phyloP scores from a whole-genome alignment of 2,113 vertebrate species.

The Aegotheles bennettii region DNA sequence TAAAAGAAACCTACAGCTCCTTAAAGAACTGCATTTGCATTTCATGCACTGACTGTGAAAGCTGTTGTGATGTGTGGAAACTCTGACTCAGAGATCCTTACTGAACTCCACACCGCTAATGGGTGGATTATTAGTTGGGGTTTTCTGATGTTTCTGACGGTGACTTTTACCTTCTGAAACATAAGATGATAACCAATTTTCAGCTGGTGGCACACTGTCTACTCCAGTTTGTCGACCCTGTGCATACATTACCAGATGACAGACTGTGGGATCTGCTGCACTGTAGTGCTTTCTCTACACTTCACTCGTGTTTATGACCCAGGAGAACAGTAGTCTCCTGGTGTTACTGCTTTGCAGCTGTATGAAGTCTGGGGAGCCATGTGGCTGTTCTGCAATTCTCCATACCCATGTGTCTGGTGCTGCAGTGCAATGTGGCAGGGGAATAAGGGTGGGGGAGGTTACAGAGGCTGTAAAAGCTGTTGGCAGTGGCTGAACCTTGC shows the following conservation, averaged over 20 bases:
- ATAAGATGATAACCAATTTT: neutral
- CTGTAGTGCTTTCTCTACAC: neutral
- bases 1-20: neutral
- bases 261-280: neutral
- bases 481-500: neutral
- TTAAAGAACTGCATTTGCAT: neutral
- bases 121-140: neutral
- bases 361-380: accelerated
- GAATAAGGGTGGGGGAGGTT: neutral
- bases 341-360: neutral
- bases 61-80: accelerated
- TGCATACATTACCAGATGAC: too few relatives aligned
- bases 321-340: neutral
- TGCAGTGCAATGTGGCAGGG: neutral
- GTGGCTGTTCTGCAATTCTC: neutral
- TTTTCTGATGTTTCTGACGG: neutral
- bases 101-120: neutral
- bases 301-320: neutral
- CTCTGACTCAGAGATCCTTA: neutral
- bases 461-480: neutral
- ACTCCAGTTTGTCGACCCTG: neutral
- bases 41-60: accelerated
- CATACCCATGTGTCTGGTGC: neutral
- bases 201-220: neutral
- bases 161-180: neutral